Percentiles rank a stretch among this genome's conserved stretches.
These are phyloP conservation scores for Zoanthus sociatus DNA, from an alignment of 92 coral and sea anemone species.

Conservation along the genomic window DNA sequence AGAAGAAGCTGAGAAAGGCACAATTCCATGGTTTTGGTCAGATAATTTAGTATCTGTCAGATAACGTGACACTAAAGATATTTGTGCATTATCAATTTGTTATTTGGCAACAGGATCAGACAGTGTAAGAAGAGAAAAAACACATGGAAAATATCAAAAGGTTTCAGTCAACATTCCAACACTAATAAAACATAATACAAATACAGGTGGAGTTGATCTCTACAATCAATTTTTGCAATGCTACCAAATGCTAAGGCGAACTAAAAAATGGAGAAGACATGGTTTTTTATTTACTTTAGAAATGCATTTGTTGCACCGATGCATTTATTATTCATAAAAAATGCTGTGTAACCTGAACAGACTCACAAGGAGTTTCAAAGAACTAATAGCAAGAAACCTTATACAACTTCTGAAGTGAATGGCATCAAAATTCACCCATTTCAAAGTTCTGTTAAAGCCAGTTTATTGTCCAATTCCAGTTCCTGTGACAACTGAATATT, in stretches of 20 bases:
- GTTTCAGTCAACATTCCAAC: neutral
- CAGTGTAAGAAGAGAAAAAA: neutral
- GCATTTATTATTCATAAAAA: no score
- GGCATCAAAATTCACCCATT: no score
- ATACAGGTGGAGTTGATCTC: neutral
- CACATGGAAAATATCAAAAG: neutral
- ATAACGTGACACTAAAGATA: conserved; percentile 19
- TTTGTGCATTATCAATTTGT: neutral
- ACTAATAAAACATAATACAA: neutral
- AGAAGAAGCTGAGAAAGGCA: conserved; percentile 1
- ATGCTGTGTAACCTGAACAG: no score
- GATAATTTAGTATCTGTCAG: neutral
- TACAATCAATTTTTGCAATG: neutral
- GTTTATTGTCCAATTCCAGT: no score
- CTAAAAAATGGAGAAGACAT: neutral
- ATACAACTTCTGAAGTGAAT: no score
- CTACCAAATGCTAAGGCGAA: neutral
- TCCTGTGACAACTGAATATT: no score
- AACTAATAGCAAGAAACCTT: no score
- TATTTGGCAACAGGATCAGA: conserved; percentile 14
- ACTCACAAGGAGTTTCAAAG: no score
- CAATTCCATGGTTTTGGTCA: conserved; percentile 1
- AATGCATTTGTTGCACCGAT: no score
- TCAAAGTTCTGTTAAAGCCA: no score
- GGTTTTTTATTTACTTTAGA: neutral